Evolutionary conservation across 2,888 invertebrate species (phyloP).

Genomic region (Amblyjoppa proteus): DNA sequence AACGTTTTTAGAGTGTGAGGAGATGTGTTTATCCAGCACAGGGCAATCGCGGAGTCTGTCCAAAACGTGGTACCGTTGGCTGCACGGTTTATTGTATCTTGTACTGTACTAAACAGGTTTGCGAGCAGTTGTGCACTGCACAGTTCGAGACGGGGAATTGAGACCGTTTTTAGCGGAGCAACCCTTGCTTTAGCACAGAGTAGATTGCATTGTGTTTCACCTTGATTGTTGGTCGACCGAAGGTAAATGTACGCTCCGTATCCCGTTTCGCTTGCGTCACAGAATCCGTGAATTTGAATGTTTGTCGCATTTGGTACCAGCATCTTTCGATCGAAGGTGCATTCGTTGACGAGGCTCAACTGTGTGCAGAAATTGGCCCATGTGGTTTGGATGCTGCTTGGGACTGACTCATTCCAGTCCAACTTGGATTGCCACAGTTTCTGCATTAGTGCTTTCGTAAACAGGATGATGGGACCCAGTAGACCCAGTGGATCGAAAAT

Average conservation of each 20-base stretch:
- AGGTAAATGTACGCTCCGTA: conserved; percentile 61
- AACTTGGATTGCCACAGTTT: conserved; percentile 52
- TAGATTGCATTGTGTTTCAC: conserved; percentile 16
- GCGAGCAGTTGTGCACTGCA: conserved; percentile 60
- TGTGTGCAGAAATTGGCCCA: conserved; percentile 26
- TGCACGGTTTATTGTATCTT: background rate
- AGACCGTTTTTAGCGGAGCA: conserved; percentile 55
- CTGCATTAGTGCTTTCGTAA: conserved; percentile 58
- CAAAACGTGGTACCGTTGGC: conserved; percentile 45
- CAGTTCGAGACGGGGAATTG: conserved; percentile 65
- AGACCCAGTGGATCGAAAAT: conserved; percentile 66
- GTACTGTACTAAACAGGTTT: conserved; percentile 3
- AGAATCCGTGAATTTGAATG: conserved; percentile 62
- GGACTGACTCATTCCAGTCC: conserved; percentile 53
- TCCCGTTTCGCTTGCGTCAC: conserved; percentile 63
- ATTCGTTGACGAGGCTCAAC: conserved; percentile 1
- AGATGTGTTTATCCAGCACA: conserved; percentile 65
- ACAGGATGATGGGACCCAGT: conserved; percentile 57
- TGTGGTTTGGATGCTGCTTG: conserved; percentile 30
- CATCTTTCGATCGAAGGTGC: conserved; percentile 39
- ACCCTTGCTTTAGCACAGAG: conserved; percentile 66
- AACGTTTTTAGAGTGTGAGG: conserved; percentile 61
- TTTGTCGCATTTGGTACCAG: background rate
- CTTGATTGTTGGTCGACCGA: background rate
- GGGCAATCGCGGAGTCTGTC: conserved; percentile 67